phyloP scores from a whole-genome alignment of 1,140 invertebrate species.

The Magallana angulata region DNA sequence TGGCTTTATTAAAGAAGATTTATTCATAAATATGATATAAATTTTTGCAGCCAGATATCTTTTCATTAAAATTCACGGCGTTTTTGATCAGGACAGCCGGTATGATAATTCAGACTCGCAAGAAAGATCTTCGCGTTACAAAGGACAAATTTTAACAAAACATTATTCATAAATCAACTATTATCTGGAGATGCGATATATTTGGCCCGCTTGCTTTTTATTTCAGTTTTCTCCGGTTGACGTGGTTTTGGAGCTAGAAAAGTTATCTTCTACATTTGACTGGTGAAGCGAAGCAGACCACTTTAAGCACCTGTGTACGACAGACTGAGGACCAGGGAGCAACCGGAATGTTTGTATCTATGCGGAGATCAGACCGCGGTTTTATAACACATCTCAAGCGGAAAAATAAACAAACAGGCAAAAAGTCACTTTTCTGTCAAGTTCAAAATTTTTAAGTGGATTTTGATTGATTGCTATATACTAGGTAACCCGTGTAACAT shows the following conservation, averaged over 20 bases:
- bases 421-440: constrained; percentile 22
- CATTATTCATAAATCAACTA: constrained; percentile 29
- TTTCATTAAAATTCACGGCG: constrained; percentile 33
- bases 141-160: constrained; percentile 38
- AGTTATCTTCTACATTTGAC: constrained; percentile 29
- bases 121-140: constrained; percentile 28
- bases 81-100: constrained; percentile 34
- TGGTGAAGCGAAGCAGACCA: neutral
- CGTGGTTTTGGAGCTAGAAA: constrained; percentile 7
- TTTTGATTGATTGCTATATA: constrained; percentile 13
- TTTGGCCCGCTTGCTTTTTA: constrained; percentile 32
- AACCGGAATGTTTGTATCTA: constrained; percentile 33
- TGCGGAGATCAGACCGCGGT: neutral
- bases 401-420: constrained; percentile 32
- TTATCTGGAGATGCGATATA: constrained; percentile 33
- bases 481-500: neutral
- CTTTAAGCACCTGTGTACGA: constrained; percentile 12
- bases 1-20: constrained; percentile 29
- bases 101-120: constrained; percentile 35
- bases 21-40: constrained; percentile 39
- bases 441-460: constrained; percentile 19
- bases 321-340: neutral
- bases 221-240: constrained; percentile 35
- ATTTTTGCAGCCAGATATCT: constrained; percentile 27
- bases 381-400: constrained; percentile 16